Percentiles rank a stretch among this genome's conserved stretches.
These are phyloP conservation scores for Drosophila hydei DNA, from an alignment of 1,140 invertebrate genomes.

Conservation along the genomic window DNA sequence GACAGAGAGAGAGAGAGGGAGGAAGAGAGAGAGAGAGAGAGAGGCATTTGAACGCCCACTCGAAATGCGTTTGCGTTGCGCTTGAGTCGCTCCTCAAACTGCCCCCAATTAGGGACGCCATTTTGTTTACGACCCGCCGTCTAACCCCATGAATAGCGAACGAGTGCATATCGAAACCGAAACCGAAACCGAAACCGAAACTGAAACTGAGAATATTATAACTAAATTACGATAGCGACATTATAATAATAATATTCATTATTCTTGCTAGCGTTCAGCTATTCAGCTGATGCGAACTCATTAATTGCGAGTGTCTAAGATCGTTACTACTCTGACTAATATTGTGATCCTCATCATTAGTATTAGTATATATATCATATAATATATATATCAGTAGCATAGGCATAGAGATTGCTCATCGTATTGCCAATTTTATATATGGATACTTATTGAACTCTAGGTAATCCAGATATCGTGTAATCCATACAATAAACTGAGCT, in stretches of 20 bases:
- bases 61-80: conserved; percentile 56
- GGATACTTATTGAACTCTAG: too few species aligned
- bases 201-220: conserved; percentile 21
- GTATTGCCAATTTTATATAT: too few species aligned
- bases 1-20: conserved; percentile 23
- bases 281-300: too few species aligned
- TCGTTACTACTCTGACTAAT: too few species aligned
- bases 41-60: conserved; percentile 12
- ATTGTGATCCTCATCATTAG: too few species aligned
- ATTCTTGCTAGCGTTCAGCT: neutral
- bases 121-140: conserved; percentile 63
- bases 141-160: conserved; percentile 36
- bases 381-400: too few species aligned
- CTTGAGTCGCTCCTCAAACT: conserved; percentile 60
- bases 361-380: too few species aligned
- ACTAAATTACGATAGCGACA: conserved; percentile 27
- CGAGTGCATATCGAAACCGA: conserved; percentile 37
- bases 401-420: too few species aligned
- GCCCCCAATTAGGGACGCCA: conserved; percentile 71
- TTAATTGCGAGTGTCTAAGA: too few species aligned
- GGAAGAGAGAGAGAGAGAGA: conserved; percentile 17
- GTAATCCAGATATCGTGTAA: too few species aligned
- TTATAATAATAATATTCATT: conserved; percentile 30
- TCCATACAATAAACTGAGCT: neutral
- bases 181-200: conserved; percentile 11